A percentile compares a stretch with the other conserved stretches of the same genome.
phyloP scores from a whole-genome alignment of 2,888 invertebrate genomes.

The Hydrotaea cyrtoneurina region DNA sequence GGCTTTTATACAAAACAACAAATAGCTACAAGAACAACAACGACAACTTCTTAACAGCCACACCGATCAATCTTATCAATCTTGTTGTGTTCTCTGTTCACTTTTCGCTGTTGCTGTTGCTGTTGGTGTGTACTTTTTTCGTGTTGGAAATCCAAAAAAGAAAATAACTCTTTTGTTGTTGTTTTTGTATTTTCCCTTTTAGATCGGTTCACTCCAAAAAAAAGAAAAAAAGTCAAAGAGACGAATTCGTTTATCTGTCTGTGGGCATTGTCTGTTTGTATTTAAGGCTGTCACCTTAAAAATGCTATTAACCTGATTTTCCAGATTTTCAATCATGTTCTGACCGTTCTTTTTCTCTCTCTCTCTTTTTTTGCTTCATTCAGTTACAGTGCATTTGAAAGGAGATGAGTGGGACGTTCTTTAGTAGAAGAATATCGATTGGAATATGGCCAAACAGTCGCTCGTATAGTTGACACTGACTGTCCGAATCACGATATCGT shows the following conservation, averaged over 20 bases:
- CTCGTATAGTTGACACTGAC: no score
- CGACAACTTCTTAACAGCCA: constrained; percentile 15
- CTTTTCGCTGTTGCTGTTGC: neutral
- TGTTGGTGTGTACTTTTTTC: neutral
- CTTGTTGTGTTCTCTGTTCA: neutral
- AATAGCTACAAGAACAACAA: constrained; percentile 36
- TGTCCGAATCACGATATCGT: no score
- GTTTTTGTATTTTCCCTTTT: neutral
- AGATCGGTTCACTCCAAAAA: neutral
- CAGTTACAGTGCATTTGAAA: neutral
- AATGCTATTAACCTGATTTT: constrained; percentile 50
- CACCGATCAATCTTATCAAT: constrained; percentile 47
- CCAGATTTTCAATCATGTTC: constrained; percentile 46
- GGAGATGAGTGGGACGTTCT: neutral
- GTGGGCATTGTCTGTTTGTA: neutral
- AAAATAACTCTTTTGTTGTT: constrained; percentile 1
- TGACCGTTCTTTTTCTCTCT: neutral
- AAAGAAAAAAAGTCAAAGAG: neutral
- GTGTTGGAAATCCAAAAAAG: constrained; percentile 15
- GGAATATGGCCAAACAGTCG: no score
- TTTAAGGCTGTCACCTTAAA: constrained; percentile 48
- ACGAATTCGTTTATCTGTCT: neutral
- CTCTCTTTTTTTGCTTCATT: neutral
- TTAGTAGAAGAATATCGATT: no score
- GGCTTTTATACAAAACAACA: constrained; percentile 29